Base-by-base conservation (phyloP, 2,888 invertebrate species). In the Podotricha telesiphe region DNA sequence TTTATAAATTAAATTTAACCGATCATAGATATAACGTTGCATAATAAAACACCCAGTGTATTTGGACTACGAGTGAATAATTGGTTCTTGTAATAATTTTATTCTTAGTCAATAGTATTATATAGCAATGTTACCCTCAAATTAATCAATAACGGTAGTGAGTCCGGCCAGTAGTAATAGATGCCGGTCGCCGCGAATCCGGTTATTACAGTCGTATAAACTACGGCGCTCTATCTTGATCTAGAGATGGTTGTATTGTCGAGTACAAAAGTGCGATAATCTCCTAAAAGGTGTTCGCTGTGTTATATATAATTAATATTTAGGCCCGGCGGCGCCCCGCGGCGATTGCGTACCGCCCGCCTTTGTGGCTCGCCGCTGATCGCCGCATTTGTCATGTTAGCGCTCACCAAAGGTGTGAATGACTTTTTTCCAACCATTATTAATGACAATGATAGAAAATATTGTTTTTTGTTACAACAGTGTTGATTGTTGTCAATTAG, bases 401-500 rank as follows among this genome's bases (percentile, higher is more conserved):
- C 89, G 86, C 82, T 79, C 88, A 84, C 84, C 86, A 86, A 89
- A 93, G 91, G 92, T 93, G 92, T 93, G 92, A 92, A 92, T 88
- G 86, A 86, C 87, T 91, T 91, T 92, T 71, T 92, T 90, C 85
- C 85, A 88, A 88, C 85, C 79, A 89, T 91, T 89, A 91, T 88
- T 89, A 91, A 90, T 91, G 89, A 90, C 91, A 91, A 89, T 89
- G 88, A 89, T 90, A 91, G 88, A 89, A 91, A 90, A 89, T 88
- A 89, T 89, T 88, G 86, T 91, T 91, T 89, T 89, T 91, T 91
- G 84, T 87, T 86, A 82, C 85, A 85, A 84, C 85, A 85, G 79
- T 87, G 87, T 88, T 90, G 91, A 91, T 92, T 91, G 90, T 90
- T 89, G 89, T 91, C 92, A 91, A 90, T 92, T 91, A 89, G 86